Evolutionary conservation across 1,140 invertebrate species (phyloP).

Genomic region (Agrilus planipennis): DNA sequence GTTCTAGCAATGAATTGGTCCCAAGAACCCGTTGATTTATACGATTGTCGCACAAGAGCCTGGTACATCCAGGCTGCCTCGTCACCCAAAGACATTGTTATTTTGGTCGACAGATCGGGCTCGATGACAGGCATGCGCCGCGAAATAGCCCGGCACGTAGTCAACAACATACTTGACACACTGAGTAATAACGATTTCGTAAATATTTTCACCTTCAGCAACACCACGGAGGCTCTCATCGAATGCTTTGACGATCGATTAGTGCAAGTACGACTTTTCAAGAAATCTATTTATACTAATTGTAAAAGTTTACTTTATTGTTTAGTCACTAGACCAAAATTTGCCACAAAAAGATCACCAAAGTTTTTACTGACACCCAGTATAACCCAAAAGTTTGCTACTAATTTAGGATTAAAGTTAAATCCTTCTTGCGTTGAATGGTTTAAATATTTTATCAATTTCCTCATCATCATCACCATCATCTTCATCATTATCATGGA

Average conservation of each 20-base stretch:
- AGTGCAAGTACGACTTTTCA: conserved; percentile 36
- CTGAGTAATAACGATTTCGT: conserved; percentile 91
- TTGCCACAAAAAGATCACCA: too few relatives aligned
- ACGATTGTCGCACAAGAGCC: conserved; percentile 67
- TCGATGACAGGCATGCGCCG: conserved; percentile 84
- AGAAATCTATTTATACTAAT: neutral
- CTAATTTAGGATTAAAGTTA: too few relatives aligned
- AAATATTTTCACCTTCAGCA: conserved; percentile 56
- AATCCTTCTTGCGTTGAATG: too few relatives aligned
- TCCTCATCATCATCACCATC: too few relatives aligned
- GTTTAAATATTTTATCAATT: too few relatives aligned
- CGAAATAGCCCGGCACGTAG: conserved; percentile 78
- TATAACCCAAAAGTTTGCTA: too few relatives aligned
- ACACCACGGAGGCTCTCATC: conserved; percentile 60
- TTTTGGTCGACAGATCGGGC: conserved; percentile 80
- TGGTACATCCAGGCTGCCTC: conserved; percentile 90
- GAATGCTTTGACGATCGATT: conserved; percentile 79
- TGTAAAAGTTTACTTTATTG: too few relatives aligned
- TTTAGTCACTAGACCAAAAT: too few relatives aligned
- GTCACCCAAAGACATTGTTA: conserved; percentile 82
- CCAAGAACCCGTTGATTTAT: conserved; percentile 50
- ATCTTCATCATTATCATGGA: too few relatives aligned
- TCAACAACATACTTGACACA: conserved; percentile 79
- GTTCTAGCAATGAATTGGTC: conserved; percentile 32
- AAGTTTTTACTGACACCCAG: too few relatives aligned